Percentiles rank a stretch among this genome's conserved stretches.
Conservation (phyloP, 2,113 vertebrate genomes). For the Pica pica region DNA sequence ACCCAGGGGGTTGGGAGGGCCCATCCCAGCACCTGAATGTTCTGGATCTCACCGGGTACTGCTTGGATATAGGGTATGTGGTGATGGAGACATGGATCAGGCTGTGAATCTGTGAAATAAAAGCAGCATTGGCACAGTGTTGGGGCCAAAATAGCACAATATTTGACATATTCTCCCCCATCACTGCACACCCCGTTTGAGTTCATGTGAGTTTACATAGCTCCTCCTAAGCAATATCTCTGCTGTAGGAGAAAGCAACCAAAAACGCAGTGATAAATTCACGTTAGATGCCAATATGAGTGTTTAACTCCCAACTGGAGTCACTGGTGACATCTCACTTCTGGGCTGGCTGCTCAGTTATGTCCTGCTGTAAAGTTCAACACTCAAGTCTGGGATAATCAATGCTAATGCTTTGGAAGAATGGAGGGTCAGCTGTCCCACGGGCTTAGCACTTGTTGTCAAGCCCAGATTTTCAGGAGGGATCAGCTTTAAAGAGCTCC, state of each 20-base stretch:
- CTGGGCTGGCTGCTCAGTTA: background rate
- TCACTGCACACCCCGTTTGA: background rate
- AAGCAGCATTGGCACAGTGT: background rate
- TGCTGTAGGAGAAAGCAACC: background rate
- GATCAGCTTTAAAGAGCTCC: background rate
- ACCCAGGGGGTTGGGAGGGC: background rate
- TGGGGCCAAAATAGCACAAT: background rate
- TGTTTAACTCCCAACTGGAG: background rate
- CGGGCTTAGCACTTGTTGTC: background rate
- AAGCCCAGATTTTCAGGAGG: background rate
- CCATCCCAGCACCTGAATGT: background rate
- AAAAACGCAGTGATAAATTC: background rate
- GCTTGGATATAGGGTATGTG: background rate
- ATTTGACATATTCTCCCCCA: background rate
- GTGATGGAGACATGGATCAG: background rate
- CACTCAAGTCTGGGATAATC: background rate
- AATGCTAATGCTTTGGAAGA: background rate
- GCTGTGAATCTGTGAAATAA: background rate
- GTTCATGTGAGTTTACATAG: background rate
- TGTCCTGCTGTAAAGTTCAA: constrained; percentile 6
- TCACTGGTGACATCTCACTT: background rate
- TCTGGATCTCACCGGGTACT: background rate
- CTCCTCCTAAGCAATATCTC: background rate
- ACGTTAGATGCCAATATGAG: background rate
- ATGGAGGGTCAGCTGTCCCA: background rate